phyloP scores from a whole-genome alignment of 2,113 vertebrate genomes.

The Oreotragus oreotragus region DNA sequence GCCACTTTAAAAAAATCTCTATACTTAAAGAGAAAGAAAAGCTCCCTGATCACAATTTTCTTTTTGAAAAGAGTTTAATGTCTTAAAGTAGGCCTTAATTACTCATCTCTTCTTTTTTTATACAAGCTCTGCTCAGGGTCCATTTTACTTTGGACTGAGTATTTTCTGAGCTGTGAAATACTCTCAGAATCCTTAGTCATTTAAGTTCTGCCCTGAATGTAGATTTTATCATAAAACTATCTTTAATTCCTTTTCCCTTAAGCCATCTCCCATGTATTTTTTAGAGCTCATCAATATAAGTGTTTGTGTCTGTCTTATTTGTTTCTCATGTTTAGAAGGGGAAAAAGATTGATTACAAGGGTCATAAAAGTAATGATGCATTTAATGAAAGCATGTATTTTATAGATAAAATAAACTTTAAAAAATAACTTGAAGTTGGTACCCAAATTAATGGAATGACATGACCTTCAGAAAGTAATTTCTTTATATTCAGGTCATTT shows the following conservation, averaged over 20 bases:
- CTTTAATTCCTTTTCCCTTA: conserved; percentile 77
- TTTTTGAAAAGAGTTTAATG: conserved; percentile 34
- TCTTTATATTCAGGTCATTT: conserved; percentile 73
- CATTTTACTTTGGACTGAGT: conserved; percentile 49
- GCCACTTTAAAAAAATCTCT: neutral
- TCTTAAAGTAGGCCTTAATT: conserved; percentile 52
- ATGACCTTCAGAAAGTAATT: conserved; percentile 78
- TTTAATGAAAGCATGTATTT: conserved; percentile 87
- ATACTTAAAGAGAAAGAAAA: conserved; percentile 28
- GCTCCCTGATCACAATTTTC: neutral
- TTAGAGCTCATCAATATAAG: conserved; percentile 82
- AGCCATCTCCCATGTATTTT: conserved; percentile 75
- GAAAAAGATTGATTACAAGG: conserved; percentile 81
- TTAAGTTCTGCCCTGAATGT: conserved; percentile 50
- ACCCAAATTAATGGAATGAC: conserved; percentile 80
- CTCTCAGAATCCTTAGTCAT: conserved; percentile 41
- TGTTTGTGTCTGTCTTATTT: conserved; percentile 84
- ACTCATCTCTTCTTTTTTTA: conserved; percentile 59
- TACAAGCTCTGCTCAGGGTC: conserved; percentile 1
- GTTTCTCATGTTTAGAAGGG: conserved; percentile 80
- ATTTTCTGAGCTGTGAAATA: conserved; percentile 48
- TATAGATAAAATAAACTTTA: conserved; percentile 83
- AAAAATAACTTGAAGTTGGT: conserved; percentile 80
- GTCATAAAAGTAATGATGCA: conserved; percentile 85
- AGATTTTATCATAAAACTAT: conserved; percentile 77